Percentiles rank a stretch among this genome's conserved stretches.
Evolutionary conservation across 2,888 invertebrate genomes (phyloP).

Genomic region (Pseudanteris insignis): DNA sequence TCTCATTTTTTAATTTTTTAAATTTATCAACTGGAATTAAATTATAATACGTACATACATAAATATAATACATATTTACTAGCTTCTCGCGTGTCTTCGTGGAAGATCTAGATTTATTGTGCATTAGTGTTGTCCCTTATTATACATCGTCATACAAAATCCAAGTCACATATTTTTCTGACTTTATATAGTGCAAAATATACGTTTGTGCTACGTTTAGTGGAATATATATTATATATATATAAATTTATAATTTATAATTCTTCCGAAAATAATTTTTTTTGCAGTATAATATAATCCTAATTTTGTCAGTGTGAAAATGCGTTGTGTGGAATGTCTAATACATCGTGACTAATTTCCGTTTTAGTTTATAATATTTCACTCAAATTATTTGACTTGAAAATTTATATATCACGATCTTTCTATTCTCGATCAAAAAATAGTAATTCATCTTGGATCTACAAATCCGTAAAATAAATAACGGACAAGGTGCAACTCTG

Average conservation of each 20-base stretch:
- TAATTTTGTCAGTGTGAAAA: constrained; percentile 41
- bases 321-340: constrained; percentile 49
- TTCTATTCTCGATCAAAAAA: no score
- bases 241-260: constrained; percentile 14
- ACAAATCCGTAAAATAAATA: constrained; percentile 11
- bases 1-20: no score
- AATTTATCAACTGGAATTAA: constrained; percentile 28
- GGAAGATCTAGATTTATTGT: constrained; percentile 40
- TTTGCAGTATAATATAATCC: no score
- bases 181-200: constrained; percentile 32
- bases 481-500: constrained; percentile 6
- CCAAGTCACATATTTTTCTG: constrained; percentile 15
- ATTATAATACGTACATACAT: constrained; percentile 55
- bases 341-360: constrained; percentile 23
- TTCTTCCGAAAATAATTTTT: constrained; percentile 28
- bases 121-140: constrained; percentile 28
- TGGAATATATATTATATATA: constrained; percentile 18
- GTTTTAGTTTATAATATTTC: constrained; percentile 9
- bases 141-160: constrained; percentile 29
- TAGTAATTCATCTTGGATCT: background rate
- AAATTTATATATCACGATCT: constrained; percentile 15
- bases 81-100: constrained; percentile 41
- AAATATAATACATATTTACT: constrained; percentile 58
- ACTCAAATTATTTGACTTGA: constrained; percentile 10
- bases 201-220: constrained; percentile 31